phyloP scores from a whole-genome alignment of 1,140 invertebrate genomes.

The Telenomus remus region DNA sequence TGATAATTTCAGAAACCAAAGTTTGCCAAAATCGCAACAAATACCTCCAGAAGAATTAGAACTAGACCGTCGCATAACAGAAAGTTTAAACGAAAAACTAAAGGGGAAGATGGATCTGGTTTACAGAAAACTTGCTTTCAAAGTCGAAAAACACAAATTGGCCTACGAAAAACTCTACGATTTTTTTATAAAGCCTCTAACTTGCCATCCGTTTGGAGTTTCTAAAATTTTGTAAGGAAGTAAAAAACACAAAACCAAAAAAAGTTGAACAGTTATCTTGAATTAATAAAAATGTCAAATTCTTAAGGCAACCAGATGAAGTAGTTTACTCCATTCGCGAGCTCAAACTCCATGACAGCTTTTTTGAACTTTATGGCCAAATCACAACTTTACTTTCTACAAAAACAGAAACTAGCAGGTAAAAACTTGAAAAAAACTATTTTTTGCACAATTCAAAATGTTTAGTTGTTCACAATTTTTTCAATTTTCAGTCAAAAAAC shows the following conservation, averaged over 20 bases:
- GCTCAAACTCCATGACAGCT: slow-evolving; percentile 77
- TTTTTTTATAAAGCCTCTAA: slow-evolving; percentile 81
- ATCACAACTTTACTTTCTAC: slow-evolving; percentile 77
- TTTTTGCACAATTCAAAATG: neutral
- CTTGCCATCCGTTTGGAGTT: slow-evolving; percentile 80
- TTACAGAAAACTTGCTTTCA: slow-evolving; percentile 78
- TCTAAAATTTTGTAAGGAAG: slow-evolving; percentile 74
- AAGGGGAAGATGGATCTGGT: slow-evolving; percentile 79
- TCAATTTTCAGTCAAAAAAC: neutral
- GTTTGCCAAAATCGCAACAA: slow-evolving; percentile 78
- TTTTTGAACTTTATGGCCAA: slow-evolving; percentile 76
- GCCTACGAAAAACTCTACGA: slow-evolving; percentile 82
- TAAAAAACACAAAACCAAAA: too few relatives aligned
- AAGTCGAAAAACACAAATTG: slow-evolving; percentile 82
- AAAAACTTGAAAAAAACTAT: slow-evolving; percentile 39
- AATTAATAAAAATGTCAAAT: slow-evolving; percentile 22
- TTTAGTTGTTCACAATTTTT: too few relatives aligned
- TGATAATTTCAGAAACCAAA: slow-evolving; percentile 75
- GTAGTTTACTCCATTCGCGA: slow-evolving; percentile 79
- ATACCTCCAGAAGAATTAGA: slow-evolving; percentile 77
- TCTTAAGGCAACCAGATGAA: slow-evolving; percentile 66
- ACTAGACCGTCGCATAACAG: slow-evolving; percentile 79
- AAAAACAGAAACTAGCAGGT: slow-evolving; percentile 69
- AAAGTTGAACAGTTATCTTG: too few relatives aligned
- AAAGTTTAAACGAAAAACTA: slow-evolving; percentile 78